phyloP scores from a whole-genome alignment of 2,797 vertebrate species.

The Microctenopoma stevenorrisi region DNA sequence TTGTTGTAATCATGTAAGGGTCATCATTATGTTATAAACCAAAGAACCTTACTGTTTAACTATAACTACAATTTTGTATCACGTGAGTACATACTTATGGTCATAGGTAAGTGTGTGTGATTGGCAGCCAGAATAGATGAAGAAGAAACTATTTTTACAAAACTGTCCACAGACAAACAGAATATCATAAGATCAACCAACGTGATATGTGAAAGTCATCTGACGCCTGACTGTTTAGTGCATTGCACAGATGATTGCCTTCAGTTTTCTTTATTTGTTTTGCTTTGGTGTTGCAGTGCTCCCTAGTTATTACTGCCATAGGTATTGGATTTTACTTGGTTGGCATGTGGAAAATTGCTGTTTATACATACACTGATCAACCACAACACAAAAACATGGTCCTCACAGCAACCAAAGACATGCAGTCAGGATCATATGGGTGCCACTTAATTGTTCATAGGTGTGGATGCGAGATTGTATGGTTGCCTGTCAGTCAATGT shows the following conservation, averaged over 20 bases:
- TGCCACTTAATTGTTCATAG: no score
- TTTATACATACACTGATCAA: background rate
- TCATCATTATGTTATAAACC: no score
- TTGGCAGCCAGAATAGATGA: background rate
- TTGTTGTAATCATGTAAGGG: no score
- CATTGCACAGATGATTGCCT: background rate
- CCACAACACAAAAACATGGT: no score
- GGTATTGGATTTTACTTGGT: background rate
- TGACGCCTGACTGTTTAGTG: background rate
- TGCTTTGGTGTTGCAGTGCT: background rate
- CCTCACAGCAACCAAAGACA: no score
- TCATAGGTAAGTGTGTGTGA: no score
- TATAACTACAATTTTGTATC: background rate
- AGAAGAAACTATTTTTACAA: constrained; percentile 1
- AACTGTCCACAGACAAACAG: constrained; percentile 1
- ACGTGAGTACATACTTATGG: no score
- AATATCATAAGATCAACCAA: background rate
- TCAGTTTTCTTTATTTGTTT: background rate
- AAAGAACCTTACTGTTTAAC: background rate
- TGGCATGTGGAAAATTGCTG: background rate
- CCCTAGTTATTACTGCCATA: background rate
- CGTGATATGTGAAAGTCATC: background rate
- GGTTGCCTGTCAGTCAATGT: no score
- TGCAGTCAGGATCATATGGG: no score
- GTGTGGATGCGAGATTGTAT: no score